phyloP scores from a whole-genome alignment of 64 coral and sea anemone species.

The Montipora capricornis region DNA sequence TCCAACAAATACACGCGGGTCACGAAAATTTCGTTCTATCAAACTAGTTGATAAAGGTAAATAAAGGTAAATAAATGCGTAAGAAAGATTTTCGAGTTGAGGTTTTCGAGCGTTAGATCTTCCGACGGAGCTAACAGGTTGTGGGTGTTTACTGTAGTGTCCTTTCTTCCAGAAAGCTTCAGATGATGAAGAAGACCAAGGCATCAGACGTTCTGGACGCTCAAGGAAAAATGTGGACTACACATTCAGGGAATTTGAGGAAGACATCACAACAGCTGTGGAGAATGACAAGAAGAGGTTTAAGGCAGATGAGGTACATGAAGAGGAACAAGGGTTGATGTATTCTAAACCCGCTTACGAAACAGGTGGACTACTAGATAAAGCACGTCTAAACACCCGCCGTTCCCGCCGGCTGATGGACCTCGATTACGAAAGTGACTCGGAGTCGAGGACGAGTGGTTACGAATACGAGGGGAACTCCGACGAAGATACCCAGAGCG shows the following conservation, averaged over 20 bases:
- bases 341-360: conserved; percentile 67
- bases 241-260: conserved; percentile 97
- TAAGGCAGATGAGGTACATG: conserved; percentile 57
- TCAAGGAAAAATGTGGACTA: conserved; percentile 98
- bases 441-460: conserved; percentile 85
- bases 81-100: no score
- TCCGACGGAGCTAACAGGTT: no score
- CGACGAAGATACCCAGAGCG: conserved; percentile 41
- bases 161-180: background rate
- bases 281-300: conserved; percentile 83
- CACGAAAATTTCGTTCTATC: no score
- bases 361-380: background rate
- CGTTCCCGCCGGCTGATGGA: conserved; percentile 83
- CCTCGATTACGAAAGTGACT: conserved; percentile 84
- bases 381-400: conserved; percentile 42
- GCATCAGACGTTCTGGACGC: conserved; percentile 81
- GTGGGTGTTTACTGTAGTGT: background rate
- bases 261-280: conserved; percentile 93
- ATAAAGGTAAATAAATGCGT: no score
- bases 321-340: conserved; percentile 50
- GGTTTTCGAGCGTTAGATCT: no score
- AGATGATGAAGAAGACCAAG: conserved; percentile 73
- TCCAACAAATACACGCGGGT: no score
- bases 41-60: no score
- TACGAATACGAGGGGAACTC: conserved; percentile 83